Evolutionary conservation across 2,888 invertebrate species (phyloP).

Genomic region (Frankliniella fusca): DNA sequence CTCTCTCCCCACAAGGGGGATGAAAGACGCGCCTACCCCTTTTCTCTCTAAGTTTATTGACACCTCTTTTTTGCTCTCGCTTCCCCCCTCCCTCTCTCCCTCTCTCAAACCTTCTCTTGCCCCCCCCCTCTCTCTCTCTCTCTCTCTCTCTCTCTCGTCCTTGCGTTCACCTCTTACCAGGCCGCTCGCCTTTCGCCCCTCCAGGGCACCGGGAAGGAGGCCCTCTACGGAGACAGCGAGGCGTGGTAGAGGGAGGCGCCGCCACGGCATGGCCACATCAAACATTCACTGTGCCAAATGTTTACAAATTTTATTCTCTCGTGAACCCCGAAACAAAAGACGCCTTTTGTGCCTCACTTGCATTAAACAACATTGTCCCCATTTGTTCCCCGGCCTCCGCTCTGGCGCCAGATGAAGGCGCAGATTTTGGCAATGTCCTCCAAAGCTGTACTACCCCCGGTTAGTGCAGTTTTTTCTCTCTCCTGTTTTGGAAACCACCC

Average conservation of each 20-base stretch:
- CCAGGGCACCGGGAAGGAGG: too few species aligned
- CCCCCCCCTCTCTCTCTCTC: not conserved
- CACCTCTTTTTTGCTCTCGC: too few species aligned
- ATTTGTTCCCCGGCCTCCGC: not conserved
- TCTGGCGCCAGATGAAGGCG: conserved; percentile 1
- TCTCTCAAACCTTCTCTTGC: not conserved
- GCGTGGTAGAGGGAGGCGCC: not conserved
- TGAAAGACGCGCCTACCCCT: not conserved
- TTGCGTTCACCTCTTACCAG: too few species aligned
- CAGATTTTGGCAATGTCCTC: conserved; percentile 21
- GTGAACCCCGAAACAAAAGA: not conserved
- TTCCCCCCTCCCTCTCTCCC: not conserved
- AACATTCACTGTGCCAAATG: not conserved
- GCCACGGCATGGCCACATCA: not conserved
- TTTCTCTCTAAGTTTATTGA: too few species aligned
- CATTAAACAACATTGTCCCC: conserved; percentile 3
- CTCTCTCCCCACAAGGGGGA: not conserved
- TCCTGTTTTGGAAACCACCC: too few species aligned
- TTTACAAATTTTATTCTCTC: not conserved
- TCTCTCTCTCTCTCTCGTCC: not conserved
- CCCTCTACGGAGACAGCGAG: not conserved
- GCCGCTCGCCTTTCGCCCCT: too few species aligned
- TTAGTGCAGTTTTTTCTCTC: not conserved
- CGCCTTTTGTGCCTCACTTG: not conserved
- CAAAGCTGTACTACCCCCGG: not conserved